A percentile compares a stretch with the other conserved stretches of the same genome.
Conservation (phyloP, 2,797 vertebrate genomes). For the Chelmon rostratus region DNA sequence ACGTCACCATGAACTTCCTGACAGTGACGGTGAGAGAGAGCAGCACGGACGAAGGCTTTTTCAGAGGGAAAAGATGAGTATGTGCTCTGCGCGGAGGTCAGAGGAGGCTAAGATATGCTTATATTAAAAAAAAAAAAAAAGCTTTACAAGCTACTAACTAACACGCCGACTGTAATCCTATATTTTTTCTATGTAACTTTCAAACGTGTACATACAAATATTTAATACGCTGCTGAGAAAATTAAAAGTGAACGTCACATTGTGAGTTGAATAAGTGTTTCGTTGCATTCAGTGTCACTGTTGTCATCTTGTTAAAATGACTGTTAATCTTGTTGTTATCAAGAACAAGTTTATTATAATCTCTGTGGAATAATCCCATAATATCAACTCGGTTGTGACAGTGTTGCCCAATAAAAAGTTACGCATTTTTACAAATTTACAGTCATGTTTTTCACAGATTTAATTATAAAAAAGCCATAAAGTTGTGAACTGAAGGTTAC, state of each 20-base stretch:
- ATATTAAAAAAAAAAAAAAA: conserved; percentile 7
- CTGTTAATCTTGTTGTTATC: no score
- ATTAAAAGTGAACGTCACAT: conserved; percentile 49
- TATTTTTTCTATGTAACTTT: conserved; percentile 79
- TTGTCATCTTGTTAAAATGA: not conserved
- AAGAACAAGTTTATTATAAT: not conserved
- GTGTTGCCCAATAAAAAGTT: not conserved
- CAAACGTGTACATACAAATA: conserved; percentile 68
- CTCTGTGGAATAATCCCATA: not conserved
- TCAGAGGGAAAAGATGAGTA: conserved; percentile 90
- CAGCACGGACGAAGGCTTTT: conserved; percentile 97
- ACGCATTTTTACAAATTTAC: not conserved
- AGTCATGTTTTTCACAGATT: not conserved
- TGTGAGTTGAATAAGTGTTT: conserved; percentile 11
- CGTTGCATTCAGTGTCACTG: not conserved
- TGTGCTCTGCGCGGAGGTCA: conserved; percentile 5
- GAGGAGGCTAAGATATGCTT: conserved; percentile 3
- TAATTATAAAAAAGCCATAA: not conserved
- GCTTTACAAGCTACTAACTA: conserved; percentile 61
- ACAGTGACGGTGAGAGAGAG: conserved; percentile 98
- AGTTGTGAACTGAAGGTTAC: not conserved
- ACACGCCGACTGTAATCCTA: conserved; percentile 64
- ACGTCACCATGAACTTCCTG: conserved; percentile 96
- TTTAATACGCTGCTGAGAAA: conserved; percentile 69
- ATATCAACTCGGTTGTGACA: not conserved